Percentiles rank a stretch among this genome's conserved stretches.
phyloP scores from a whole-genome alignment of 2,888 invertebrate genomes.

The Tenthredo mesomela region DNA sequence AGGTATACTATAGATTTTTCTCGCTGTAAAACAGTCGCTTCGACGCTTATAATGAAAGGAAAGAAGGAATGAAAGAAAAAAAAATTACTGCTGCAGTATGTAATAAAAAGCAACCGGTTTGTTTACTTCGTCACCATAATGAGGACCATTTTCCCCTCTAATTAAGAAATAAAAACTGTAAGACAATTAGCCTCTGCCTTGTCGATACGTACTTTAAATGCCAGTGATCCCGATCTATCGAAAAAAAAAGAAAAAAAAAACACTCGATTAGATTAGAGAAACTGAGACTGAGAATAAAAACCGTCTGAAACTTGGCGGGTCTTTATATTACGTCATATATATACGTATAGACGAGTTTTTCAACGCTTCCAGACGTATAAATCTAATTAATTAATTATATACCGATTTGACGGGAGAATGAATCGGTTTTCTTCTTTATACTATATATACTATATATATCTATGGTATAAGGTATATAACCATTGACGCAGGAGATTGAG shows the following conservation, averaged over 20 bases:
- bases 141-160: constrained; percentile 17
- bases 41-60: not conserved
- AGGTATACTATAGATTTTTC: not conserved
- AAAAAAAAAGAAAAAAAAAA: not conserved
- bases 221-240: constrained; percentile 31
- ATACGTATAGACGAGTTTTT: constrained; percentile 14
- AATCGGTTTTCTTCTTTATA: constrained; percentile 16
- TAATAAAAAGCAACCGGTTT: constrained; percentile 31
- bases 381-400: constrained; percentile 25
- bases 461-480: not conserved
- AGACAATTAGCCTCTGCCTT: constrained; percentile 38
- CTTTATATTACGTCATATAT: not conserved
- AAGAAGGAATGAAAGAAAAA: not conserved
- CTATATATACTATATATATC: not conserved
- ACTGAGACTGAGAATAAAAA: constrained; percentile 27
- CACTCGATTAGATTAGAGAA: constrained; percentile 46
- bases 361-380: constrained; percentile 10
- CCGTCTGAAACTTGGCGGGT: not conserved
- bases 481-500: not conserved
- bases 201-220: not conserved
- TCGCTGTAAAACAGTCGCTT: not conserved
- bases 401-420: constrained; percentile 9
- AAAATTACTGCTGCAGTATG: not conserved
- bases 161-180: constrained; percentile 33
- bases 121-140: not conserved